Conservation (phyloP, 2,888 invertebrate species). For the Helicoverpa assulta region DNA sequence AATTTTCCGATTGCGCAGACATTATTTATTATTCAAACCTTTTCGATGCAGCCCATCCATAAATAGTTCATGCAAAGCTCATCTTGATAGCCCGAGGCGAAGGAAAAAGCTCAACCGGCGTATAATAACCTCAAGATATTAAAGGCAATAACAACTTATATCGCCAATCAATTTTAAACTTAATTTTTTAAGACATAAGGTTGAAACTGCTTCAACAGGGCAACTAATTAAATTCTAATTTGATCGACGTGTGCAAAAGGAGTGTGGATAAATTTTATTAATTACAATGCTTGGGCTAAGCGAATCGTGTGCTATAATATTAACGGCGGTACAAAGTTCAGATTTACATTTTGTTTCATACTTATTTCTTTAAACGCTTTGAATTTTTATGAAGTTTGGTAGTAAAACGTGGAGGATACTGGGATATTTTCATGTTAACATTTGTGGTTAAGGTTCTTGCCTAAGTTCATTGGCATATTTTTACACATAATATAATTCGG, state of each 20-base stretch:
- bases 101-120: constrained; percentile 41
- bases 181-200: neutral
- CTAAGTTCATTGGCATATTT: too few relatives aligned
- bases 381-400: too few relatives aligned
- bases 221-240: constrained; percentile 60
- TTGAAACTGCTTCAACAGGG: neutral
- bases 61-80: constrained; percentile 51
- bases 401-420: too few relatives aligned
- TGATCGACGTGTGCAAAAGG: constrained; percentile 51
- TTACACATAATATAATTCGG: too few relatives aligned
- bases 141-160: constrained; percentile 23
- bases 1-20: constrained; percentile 22
- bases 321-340: constrained; percentile 1
- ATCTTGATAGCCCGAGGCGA: constrained; percentile 36
- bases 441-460: too few relatives aligned
- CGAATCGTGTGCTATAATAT: constrained; percentile 17
- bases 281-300: constrained; percentile 40
- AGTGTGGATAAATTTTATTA: constrained; percentile 48
- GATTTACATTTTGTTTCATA: too few relatives aligned
- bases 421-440: too few relatives aligned
- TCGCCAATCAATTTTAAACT: constrained; percentile 15
- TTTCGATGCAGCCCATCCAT: constrained; percentile 28
- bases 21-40: constrained; percentile 45
- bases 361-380: too few relatives aligned
- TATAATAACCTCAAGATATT: constrained; percentile 45